A percentile compares a stretch with the other conserved stretches of the same genome.
Evolutionary conservation across 2,797 vertebrate genomes (phyloP).

Genomic region (Chaetodon trifasciatus): DNA sequence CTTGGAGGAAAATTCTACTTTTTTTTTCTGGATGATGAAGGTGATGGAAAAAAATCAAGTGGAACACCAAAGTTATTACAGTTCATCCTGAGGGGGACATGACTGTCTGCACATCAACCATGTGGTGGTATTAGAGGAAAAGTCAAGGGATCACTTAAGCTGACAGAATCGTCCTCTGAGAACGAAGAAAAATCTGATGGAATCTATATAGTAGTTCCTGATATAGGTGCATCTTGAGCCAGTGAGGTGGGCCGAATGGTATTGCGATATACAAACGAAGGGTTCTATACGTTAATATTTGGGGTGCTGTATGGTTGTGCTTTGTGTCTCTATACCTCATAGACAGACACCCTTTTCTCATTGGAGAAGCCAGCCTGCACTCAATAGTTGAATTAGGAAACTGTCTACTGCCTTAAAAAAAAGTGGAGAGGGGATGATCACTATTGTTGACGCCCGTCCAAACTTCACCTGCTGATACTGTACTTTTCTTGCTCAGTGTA

Average conservation of each 20-base stretch:
- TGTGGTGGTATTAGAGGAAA: background rate
- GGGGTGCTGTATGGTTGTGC: background rate
- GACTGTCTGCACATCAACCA: background rate
- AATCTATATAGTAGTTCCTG: too few relatives aligned
- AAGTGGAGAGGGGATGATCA: background rate
- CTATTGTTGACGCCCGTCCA: constrained; percentile 9
- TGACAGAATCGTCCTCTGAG: background rate
- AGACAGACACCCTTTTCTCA: background rate
- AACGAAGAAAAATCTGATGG: background rate
- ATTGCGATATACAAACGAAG: background rate
- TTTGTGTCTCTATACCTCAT: background rate
- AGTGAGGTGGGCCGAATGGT: background rate
- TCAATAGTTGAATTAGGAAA: background rate
- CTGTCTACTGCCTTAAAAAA: background rate
- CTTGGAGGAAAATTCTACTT: background rate
- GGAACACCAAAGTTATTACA: background rate
- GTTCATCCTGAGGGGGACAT: background rate
- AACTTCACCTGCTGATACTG: background rate
- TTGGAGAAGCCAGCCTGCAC: background rate
- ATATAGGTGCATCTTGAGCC: background rate
- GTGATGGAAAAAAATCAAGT: too few relatives aligned
- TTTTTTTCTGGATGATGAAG: background rate
- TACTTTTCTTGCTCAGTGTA: constrained; percentile 18
- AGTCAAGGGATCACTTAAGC: background rate
- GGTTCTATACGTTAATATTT: background rate